Evolutionary conservation across 2,113 vertebrate genomes (phyloP), one percentile per base, ranked within the genome.

Genomic region (Malurus melanocephalus): DNA sequence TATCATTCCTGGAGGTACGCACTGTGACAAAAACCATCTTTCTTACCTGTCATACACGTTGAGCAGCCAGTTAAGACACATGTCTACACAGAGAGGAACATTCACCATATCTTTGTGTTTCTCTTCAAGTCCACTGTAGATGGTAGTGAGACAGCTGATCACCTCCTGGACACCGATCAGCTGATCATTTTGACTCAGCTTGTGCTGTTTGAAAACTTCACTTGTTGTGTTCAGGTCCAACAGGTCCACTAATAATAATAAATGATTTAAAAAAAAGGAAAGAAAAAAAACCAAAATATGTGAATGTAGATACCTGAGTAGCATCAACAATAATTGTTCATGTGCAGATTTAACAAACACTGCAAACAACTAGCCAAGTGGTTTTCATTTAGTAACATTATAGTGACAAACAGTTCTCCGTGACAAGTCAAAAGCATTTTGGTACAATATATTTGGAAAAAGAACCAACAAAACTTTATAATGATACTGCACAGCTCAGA

Each of bases 61-160:
- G 88, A 99, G 99, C 40, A 99, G 96, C 99, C 99, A 99, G 97
- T 99, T 99, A 93, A 99, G 98, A 96, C 98, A 99, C 98, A 99
- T 99, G 95, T 99, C 99, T 16, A 99, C 98, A 32, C 99, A 99
- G 85, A 99, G 98, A 0, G 99, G 99, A 46, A 99, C 98, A 4
- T 99, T 99, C 93, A 99, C 99, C 97, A 99, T 96, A 88, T 99
- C 98, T 89, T 98, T 98, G 93, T 99, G 98, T 89, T 98, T 97
- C 95, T 99, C 98, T 89, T 99, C 99, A 85, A 99, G 98, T 42
- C 98, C 98, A 19, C 98, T 98, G 30, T 99, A 99, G 76, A 98
- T 97, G 40, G 98, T 98, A 16, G 98, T 99, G 96, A 99, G 97
- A 93, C 98, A 98, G 96, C 98, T 98, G 96, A 99, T 98, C 93